Percentiles rank a stretch among this genome's conserved stretches.
phyloP scores from a whole-genome alignment of 2,797 vertebrate genomes.

The Bucorvus abyssinicus region DNA sequence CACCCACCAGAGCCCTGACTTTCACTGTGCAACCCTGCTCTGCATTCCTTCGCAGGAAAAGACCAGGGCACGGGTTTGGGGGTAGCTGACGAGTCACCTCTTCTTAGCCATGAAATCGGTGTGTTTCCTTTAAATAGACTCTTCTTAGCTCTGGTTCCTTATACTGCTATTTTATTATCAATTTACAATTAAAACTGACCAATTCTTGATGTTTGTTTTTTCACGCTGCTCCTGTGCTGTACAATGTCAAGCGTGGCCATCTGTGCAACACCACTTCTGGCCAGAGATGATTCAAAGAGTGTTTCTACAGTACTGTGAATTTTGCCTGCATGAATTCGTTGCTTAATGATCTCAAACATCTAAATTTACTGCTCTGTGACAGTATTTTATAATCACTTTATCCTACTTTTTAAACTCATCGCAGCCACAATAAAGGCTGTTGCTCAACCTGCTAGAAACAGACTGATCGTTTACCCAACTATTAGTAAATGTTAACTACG shows the following conservation, averaged over 20 bases:
- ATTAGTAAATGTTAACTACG: constrained; percentile 78
- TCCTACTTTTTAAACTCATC: constrained; percentile 37
- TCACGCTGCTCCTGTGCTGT: constrained; percentile 50
- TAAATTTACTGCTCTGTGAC: constrained; percentile 43
- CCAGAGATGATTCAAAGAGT: constrained; percentile 41
- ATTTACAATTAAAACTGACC: constrained; percentile 64
- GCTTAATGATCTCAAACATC: constrained; percentile 24
- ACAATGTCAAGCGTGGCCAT: constrained; percentile 53
- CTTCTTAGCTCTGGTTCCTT: constrained; percentile 24
- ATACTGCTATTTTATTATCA: constrained; percentile 35
- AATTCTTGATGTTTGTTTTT: constrained; percentile 65
- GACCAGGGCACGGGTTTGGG: not conserved
- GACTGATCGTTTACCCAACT: constrained; percentile 61
- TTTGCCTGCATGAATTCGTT: constrained; percentile 11
- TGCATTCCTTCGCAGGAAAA: not conserved
- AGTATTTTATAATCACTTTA: constrained; percentile 15
- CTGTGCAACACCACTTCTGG: constrained; percentile 64
- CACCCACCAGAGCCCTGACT: not conserved
- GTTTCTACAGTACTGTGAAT: constrained; percentile 30
- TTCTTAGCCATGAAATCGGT: not conserved
- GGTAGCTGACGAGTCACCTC: not conserved
- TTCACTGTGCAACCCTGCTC: not conserved
- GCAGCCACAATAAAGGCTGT: constrained; percentile 56
- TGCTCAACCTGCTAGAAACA: constrained; percentile 68
- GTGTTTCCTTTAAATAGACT: constrained; percentile 7